These are phyloP conservation scores for Geococcyx californianus DNA, from an alignment of 2,113 vertebrate genomes.

Conservation along the genomic window DNA sequence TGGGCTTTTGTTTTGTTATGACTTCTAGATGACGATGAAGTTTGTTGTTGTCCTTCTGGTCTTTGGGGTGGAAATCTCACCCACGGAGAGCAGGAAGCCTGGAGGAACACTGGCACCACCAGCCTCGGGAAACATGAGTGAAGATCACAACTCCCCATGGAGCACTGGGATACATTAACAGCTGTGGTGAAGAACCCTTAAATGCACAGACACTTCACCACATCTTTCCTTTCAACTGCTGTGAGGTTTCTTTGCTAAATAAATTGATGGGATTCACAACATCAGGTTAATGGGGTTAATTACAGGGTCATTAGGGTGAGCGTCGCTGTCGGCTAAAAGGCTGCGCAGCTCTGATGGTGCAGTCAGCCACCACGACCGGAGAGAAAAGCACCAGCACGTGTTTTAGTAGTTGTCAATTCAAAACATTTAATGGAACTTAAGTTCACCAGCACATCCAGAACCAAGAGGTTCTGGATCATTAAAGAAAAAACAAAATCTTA, in stretches of 20 bases:
- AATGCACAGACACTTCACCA: background rate
- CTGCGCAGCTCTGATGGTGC: background rate
- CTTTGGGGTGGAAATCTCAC: background rate
- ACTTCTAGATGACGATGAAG: background rate
- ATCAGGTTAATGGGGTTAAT: background rate
- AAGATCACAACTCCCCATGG: background rate
- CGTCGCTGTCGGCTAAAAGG: background rate
- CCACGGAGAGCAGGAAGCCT: background rate
- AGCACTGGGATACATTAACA: background rate
- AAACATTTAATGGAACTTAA: conserved; percentile 70
- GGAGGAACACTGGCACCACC: background rate
- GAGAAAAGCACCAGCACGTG: conserved; percentile 50
- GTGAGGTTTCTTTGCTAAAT: background rate
- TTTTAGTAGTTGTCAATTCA: conserved; percentile 66
- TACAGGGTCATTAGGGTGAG: background rate
- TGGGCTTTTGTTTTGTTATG: no score
- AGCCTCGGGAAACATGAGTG: background rate
- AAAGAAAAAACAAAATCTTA: background rate
- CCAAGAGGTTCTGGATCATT: background rate
- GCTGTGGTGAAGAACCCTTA: background rate
- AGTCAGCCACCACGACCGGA: background rate
- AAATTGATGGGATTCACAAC: background rate
- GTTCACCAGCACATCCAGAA: conserved; percentile 45
- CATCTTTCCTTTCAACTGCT: background rate
- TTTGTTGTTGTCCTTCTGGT: background rate